Evolutionary conservation across 2,113 vertebrate genomes (phyloP).

Genomic region (Gymnocephalus cernua): DNA sequence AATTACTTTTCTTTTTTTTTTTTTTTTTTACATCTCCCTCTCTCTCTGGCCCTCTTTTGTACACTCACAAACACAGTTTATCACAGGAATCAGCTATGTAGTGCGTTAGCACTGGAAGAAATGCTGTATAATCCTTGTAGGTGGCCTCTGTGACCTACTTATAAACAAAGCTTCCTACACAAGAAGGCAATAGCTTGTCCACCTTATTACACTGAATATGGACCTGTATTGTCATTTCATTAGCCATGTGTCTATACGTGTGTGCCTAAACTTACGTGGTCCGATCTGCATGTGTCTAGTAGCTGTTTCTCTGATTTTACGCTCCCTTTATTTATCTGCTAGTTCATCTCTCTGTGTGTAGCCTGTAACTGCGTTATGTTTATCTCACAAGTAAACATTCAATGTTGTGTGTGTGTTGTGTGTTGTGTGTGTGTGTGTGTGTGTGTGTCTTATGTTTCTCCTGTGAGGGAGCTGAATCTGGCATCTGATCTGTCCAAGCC

Average conservation of each 20-base stretch:
- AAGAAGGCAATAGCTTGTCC: not conserved
- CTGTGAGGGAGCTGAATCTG: constrained; percentile 32
- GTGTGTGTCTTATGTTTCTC: constrained; percentile 31
- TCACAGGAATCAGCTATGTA: constrained; percentile 12
- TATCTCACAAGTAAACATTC: not conserved
- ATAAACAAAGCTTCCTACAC: not conserved
- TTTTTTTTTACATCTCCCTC: not conserved
- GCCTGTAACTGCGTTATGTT: not conserved
- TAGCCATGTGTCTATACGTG: not conserved
- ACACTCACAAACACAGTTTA: not conserved
- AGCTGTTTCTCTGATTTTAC: not conserved
- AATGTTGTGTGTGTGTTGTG: constrained; percentile 21
- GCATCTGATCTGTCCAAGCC: constrained; percentile 45
- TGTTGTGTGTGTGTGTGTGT: constrained; percentile 14
- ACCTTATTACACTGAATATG: not conserved
- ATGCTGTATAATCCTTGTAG: constrained; percentile 41
- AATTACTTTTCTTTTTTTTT: too few relatives aligned
- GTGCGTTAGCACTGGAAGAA: constrained; percentile 37
- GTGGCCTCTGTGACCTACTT: constrained; percentile 66
- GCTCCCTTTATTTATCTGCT: not conserved
- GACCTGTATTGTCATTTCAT: not conserved
- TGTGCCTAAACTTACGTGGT: not conserved
- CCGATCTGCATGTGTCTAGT: not conserved
- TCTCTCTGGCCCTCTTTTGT: not conserved
- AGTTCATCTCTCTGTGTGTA: not conserved